Base-by-base conservation (phyloP, 2,888 invertebrate genomes). In the Gisinianus flammeolus region DNA sequence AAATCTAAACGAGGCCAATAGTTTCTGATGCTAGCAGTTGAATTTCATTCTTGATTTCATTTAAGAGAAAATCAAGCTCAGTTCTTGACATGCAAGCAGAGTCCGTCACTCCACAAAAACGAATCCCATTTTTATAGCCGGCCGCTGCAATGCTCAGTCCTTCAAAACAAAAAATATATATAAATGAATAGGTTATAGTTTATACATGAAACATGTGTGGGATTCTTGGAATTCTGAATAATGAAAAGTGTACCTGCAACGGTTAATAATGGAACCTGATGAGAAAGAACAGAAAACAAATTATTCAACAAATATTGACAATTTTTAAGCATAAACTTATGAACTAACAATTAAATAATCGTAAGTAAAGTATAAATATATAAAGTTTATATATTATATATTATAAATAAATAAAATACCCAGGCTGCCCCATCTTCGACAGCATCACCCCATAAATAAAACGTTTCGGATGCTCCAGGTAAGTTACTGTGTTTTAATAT, bases 251-350 rank as follows among this genome's bases (percentile, higher is more conserved):
- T 80, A 81, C 83, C 82, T 54, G 76, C 82, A 75, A 74, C 79
- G 52, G 81, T 82, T 5, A 84, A 74, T 4, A 83, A 67, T 12
- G 84, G 83, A 31, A 84, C 70, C n/a, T n/a, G n/a, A n/a, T n/a
- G n/a, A n/a, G n/a, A n/a, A n/a, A n/a, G n/a, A n/a, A n/a, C n/a
- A n/a, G n/a, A n/a, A n/a, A n/a, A n/a, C n/a, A n/a, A n/a, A n/a
- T n/a, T n/a, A n/a, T n/a, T n/a, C n/a, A n/a, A n/a, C n/a, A n/a
- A n/a, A n/a, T n/a, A n/a, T n/a, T n/a, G n/a, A n/a, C n/a, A n/a
- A n/a, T n/a, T n/a, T n/a, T n/a, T n/a, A n/a, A n/a, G n/a, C n/a
- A n/a, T n/a, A n/a, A n/a, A n/a, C n/a, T n/a, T n/a, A n/a, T n/a
- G n/a, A n/a, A n/a, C n/a, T n/a, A n/a, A n/a, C n/a, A n/a, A n/a